Conservation (phyloP, 2,113 vertebrate species). For the Tragulus kanchil region DNA sequence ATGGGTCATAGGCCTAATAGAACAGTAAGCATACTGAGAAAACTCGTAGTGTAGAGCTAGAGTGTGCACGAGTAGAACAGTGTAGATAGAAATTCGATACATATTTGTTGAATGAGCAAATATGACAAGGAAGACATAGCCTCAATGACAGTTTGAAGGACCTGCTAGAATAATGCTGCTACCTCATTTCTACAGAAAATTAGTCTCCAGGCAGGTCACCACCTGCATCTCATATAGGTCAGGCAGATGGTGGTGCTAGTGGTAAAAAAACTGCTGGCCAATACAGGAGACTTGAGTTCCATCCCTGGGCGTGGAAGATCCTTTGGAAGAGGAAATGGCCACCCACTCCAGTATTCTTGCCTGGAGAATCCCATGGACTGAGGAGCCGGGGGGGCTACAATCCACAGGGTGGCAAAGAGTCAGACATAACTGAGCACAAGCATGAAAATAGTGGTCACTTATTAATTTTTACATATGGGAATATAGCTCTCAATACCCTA, state of each 20-base stretch:
- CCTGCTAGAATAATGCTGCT: constrained; percentile 16
- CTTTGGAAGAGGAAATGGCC: too few relatives aligned
- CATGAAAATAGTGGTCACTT: neutral
- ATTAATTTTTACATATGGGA: constrained; percentile 22
- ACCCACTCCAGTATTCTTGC: too few relatives aligned
- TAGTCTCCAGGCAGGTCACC: neutral
- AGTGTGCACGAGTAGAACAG: too few relatives aligned
- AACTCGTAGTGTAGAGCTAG: neutral
- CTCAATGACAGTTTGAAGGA: neutral
- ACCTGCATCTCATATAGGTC: neutral
- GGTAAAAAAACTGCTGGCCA: too few relatives aligned
- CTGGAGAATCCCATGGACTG: too few relatives aligned
- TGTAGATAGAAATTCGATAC: constrained; percentile 47
- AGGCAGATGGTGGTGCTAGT: too few relatives aligned
- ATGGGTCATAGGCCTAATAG: neutral
- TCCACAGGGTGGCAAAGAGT: too few relatives aligned
- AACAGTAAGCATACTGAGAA: constrained; percentile 29
- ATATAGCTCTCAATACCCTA: neutral
- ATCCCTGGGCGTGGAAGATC: too few relatives aligned
- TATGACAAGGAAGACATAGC: constrained; percentile 1
- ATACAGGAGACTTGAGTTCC: too few relatives aligned
- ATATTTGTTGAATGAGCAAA: constrained; percentile 49
- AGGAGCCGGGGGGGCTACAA: too few relatives aligned
- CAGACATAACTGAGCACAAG: too few relatives aligned
- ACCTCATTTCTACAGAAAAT: constrained; percentile 18